These are phyloP conservation scores for Lacerta viridis DNA, from an alignment of 2,797 vertebrate genomes.

Conservation along the genomic window DNA sequence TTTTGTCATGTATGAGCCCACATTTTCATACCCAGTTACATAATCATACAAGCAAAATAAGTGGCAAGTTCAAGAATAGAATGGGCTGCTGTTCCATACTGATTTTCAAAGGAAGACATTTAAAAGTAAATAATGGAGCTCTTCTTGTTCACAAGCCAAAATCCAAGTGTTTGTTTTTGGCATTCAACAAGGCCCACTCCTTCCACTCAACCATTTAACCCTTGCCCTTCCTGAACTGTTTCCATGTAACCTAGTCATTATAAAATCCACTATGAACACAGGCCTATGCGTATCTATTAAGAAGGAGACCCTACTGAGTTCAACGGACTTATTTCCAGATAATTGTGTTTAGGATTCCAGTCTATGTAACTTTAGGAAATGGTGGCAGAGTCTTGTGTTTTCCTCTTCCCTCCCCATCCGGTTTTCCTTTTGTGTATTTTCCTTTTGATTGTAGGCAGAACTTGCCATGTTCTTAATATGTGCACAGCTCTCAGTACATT, in stretches of 20 bases:
- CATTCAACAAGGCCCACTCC: background rate
- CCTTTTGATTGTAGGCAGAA: background rate
- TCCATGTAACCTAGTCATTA: background rate
- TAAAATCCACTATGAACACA: background rate
- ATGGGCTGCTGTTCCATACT: background rate
- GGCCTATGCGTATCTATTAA: no score
- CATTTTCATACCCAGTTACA: background rate
- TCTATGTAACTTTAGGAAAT: background rate
- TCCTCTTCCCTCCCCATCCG: background rate
- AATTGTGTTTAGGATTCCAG: no score
- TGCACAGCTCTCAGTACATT: background rate
- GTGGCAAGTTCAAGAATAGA: background rate
- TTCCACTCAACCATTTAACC: background rate
- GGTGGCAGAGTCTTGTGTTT: background rate
- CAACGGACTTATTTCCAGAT: no score
- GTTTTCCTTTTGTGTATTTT: background rate
- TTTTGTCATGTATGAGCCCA: background rate
- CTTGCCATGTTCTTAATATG: background rate
- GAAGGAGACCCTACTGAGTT: no score
- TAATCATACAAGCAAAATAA: background rate
- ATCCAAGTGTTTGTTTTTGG: background rate
- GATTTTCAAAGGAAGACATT: slow-evolving; percentile 1
- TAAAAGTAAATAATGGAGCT: background rate
- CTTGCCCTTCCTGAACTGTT: background rate
- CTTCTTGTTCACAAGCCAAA: background rate